Percentiles rank a stretch among this genome's conserved stretches.
Evolutionary conservation across 2,888 invertebrate genomes (phyloP).

Genomic region (Drosophila demipolita): DNA sequence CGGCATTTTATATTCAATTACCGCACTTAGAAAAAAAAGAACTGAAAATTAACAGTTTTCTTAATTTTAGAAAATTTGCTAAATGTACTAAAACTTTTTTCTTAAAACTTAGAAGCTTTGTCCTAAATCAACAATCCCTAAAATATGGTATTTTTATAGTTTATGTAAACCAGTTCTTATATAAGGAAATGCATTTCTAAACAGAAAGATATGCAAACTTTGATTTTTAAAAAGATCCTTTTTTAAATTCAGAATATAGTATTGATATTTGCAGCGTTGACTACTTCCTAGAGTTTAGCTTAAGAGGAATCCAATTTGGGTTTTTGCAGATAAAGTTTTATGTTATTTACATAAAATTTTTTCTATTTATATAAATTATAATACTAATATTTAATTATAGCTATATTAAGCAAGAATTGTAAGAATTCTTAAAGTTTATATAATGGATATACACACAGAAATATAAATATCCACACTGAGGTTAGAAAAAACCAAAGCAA

Average conservation of each 20-base stretch:
- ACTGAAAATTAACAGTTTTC: neutral
- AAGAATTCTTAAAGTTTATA: neutral
- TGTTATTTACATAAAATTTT: neutral
- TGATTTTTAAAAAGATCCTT: neutral
- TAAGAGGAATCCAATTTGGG: neutral
- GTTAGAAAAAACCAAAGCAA: neutral
- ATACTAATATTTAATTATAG: neutral
- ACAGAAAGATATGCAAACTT: neutral
- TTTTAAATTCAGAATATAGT: neutral
- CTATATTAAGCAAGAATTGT: neutral
- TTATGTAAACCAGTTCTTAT: too few species aligned
- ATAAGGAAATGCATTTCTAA: neutral
- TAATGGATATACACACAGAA: neutral
- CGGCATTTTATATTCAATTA: slow-evolving; percentile 73
- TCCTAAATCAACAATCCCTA: neutral
- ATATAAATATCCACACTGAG: neutral
- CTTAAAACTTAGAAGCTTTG: neutral
- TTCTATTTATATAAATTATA: neutral
- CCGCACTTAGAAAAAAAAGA: slow-evolving; percentile 11
- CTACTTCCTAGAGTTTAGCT: neutral
- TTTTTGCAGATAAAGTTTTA: neutral
- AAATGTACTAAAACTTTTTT: neutral
- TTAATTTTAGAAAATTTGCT: neutral
- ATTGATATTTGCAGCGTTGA: neutral
- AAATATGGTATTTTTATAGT: neutral